Evolutionary conservation across 2,113 vertebrate species (phyloP), one percentile per base, ranked within the genome.

Genomic region (Picathartes gymnocephalus): DNA sequence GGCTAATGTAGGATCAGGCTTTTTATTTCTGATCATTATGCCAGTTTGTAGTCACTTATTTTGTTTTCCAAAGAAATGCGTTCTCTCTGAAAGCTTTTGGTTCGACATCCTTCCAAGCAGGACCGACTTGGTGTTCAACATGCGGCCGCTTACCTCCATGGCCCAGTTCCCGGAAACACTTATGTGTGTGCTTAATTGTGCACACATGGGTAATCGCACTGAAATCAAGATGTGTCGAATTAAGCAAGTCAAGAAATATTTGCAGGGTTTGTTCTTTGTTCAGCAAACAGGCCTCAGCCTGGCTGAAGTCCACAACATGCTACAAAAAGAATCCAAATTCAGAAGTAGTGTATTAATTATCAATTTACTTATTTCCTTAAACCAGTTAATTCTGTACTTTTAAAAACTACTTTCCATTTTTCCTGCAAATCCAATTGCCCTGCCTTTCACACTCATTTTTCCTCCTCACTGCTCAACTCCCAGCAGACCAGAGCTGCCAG

Each of bases 231-330:
- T 92, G 79, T 93, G 94, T 86, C 44, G 72, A 96, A 94, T 92
- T 93, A 95, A 95, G 88, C 91, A 93, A 92, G 85, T 93, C 76
- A 83, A 86, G 88, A 95, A 97, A 78, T 80, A 96, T 95, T 96
- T 87, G 72, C 88, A 78, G 88, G 61, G 81, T 81, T 96, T 95
- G 88, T 70, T 91, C 70, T 95, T 83, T 83, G 68, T 96, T 96
- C 92, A 94, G 66, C 60, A 93, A 80, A 82, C 60, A 86, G 93
- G 68, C 87, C 74, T 81, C 71, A 62, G 60, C 90, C 92, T 90
- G 90, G 90, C 94, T 70, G 77, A 70, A 82, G 64, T 74, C 74
- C 88, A 64, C 0, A 1, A 53, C 10, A 19, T 51, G 56, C 78
- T 91, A 58, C 68, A 86, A 66, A 92, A 79, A 85, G 66, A 72